phyloP scores from a whole-genome alignment of 2,888 invertebrate species.

The Acanthosepion esculentum region DNA sequence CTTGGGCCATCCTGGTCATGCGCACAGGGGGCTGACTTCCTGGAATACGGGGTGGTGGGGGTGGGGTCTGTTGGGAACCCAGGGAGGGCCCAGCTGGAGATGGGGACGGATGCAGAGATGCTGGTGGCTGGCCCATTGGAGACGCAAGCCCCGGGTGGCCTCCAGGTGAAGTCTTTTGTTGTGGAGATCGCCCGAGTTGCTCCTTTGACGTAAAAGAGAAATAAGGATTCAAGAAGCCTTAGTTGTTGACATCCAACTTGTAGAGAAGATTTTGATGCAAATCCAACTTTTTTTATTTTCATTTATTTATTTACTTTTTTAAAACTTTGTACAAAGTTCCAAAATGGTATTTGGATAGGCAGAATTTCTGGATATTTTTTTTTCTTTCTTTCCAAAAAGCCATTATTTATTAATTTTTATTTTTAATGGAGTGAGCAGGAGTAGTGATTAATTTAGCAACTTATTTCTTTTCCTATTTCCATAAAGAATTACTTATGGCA shows the following conservation, averaged over 20 bases:
- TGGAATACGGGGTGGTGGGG: conserved; percentile 56
- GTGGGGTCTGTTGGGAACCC: conserved; percentile 46
- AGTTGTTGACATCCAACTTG: conserved; percentile 47
- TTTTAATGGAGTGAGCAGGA: conserved; percentile 33
- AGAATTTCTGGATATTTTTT: background rate
- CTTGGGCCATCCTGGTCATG: conserved; percentile 65
- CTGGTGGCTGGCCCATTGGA: conserved; percentile 55
- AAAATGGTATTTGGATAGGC: conserved; percentile 24
- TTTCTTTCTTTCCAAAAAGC: background rate
- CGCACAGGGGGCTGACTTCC: conserved; percentile 58
- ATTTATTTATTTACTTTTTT: background rate
- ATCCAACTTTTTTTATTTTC: background rate
- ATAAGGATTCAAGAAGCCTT: conserved; percentile 43
- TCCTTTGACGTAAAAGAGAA: conserved; percentile 57
- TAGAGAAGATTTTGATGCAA: conserved; percentile 47
- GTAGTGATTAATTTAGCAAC: conserved; percentile 33
- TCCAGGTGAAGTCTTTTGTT: conserved; percentile 47
- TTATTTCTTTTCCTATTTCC: background rate
- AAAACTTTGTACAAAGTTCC: background rate
- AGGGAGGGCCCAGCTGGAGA: conserved; percentile 50
- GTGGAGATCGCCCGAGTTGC: conserved; percentile 57
- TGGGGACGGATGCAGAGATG: conserved; percentile 50
- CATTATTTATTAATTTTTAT: background rate
- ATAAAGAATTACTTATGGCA: conserved; percentile 34
- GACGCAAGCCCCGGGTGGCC: conserved; percentile 48